These are phyloP conservation scores for Melipona quadrifasciata DNA, from an alignment of 1,140 invertebrate species.

Conservation along the genomic window DNA sequence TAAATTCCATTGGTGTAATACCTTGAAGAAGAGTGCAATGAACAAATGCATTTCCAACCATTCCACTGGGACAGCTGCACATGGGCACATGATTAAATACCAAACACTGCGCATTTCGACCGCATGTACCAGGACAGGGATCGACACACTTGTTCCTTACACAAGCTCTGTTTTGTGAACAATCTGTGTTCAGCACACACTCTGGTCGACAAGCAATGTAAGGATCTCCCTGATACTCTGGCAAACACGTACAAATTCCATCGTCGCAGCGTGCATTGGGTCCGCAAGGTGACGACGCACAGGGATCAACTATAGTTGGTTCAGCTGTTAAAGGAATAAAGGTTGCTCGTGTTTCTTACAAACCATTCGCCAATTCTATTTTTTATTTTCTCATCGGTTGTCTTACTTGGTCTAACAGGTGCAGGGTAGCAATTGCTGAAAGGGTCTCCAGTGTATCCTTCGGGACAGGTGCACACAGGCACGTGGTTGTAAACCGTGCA, in stretches of 20 bases:
- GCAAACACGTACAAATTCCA: slow-evolving; percentile 81
- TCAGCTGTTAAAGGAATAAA: slow-evolving; percentile 45
- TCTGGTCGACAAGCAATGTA: slow-evolving; percentile 80
- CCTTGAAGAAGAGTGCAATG: slow-evolving; percentile 76
- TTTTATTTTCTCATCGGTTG: not conserved
- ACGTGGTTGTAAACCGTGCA: slow-evolving; percentile 88
- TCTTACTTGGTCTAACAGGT: slow-evolving; percentile 69
- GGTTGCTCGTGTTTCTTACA: not conserved
- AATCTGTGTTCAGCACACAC: slow-evolving; percentile 79
- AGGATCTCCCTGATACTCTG: slow-evolving; percentile 84
- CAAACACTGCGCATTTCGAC: slow-evolving; percentile 88
- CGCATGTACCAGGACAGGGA: slow-evolving; percentile 82
- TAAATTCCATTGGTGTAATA: slow-evolving; percentile 16
- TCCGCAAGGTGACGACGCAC: slow-evolving; percentile 83
- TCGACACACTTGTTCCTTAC: slow-evolving; percentile 78
- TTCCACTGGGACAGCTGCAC: slow-evolving; percentile 87
- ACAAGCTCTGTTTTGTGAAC: slow-evolving; percentile 76
- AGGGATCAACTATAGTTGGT: slow-evolving; percentile 73
- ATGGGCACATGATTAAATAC: slow-evolving; percentile 88
- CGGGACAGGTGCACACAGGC: slow-evolving; percentile 86
- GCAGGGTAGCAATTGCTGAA: slow-evolving; percentile 85
- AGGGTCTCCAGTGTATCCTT: slow-evolving; percentile 88
- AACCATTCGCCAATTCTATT: not conserved
- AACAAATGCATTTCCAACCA: slow-evolving; percentile 86
- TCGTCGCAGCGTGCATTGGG: slow-evolving; percentile 84